A percentile compares a stretch with the other conserved stretches of the same genome.
phyloP scores from a whole-genome alignment of 2,113 vertebrate species.

The Laticauda laticaudata region DNA sequence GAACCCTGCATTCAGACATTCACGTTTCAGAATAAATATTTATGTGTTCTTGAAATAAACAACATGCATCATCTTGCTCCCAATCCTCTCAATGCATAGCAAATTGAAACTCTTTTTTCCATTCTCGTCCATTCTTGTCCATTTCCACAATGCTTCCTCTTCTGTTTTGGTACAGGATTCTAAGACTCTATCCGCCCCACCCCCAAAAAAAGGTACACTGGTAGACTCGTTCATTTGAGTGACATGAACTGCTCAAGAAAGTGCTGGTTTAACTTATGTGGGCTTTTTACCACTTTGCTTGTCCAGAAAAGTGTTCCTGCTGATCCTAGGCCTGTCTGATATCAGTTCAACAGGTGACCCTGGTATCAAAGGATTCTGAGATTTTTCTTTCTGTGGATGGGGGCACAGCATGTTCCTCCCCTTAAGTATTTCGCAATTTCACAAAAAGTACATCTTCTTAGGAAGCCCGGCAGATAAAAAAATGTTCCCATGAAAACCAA shows the following conservation, averaged over 20 bases:
- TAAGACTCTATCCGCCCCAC: background rate
- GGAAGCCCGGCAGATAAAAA: background rate
- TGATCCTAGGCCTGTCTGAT: background rate
- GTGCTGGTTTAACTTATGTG: background rate
- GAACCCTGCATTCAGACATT: background rate
- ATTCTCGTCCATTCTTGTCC: background rate
- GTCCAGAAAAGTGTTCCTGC: too few species aligned
- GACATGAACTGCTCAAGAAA: background rate
- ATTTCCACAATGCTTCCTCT: background rate
- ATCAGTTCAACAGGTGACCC: background rate
- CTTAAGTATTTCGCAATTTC: too few species aligned
- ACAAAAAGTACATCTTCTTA: background rate
- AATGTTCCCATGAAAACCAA: background rate
- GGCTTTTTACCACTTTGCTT: background rate
- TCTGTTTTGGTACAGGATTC: background rate
- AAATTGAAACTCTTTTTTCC: background rate
- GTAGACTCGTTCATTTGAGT: background rate
- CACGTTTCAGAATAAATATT: background rate
- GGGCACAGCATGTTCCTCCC: too few species aligned
- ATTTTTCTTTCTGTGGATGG: background rate
- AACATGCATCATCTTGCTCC: background rate
- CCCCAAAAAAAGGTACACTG: background rate
- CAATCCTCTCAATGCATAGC: background rate
- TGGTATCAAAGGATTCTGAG: background rate
- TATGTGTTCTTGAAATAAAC: background rate